phyloP scores from a whole-genome alignment of 2,797 vertebrate species.

The Synanceia verrucosa region DNA sequence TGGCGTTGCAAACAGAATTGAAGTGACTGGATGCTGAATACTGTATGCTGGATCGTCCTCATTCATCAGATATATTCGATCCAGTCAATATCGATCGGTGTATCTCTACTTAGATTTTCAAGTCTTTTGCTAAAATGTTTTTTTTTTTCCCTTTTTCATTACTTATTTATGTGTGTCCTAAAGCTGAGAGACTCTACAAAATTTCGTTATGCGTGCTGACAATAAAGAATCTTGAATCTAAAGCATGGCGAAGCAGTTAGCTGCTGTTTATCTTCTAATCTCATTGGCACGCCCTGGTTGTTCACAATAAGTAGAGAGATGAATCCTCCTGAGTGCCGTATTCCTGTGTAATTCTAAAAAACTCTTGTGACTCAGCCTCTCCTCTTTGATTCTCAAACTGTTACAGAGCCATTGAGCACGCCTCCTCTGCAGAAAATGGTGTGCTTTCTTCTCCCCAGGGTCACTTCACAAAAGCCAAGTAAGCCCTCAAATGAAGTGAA shows the following conservation, averaged over 20 bases:
- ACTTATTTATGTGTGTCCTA: no score
- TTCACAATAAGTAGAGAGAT: not conserved
- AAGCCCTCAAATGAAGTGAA: constrained; percentile 1
- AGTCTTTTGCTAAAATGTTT: not conserved
- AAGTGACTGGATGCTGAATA: no score
- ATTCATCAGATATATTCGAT: no score
- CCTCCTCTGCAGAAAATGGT: not conserved
- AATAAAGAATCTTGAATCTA: no score
- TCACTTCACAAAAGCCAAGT: constrained; percentile 31
- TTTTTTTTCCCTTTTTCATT: no score
- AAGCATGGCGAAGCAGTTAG: not conserved
- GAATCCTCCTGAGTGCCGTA: not conserved
- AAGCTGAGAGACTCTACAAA: no score
- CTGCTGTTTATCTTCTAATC: not conserved
- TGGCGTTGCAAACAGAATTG: no score
- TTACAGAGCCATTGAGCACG: not conserved
- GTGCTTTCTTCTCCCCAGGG: constrained; percentile 6
- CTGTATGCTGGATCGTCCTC: no score
- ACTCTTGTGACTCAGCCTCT: not conserved
- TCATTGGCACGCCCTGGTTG: not conserved
- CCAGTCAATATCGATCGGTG: no score
- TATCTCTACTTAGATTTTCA: no score
- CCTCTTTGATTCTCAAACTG: not conserved
- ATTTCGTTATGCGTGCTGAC: no score
- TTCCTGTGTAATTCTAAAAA: constrained; percentile 1